Base-by-base conservation (phyloP, 2,888 invertebrate genomes). In the Oxyteleia sp. region DNA sequence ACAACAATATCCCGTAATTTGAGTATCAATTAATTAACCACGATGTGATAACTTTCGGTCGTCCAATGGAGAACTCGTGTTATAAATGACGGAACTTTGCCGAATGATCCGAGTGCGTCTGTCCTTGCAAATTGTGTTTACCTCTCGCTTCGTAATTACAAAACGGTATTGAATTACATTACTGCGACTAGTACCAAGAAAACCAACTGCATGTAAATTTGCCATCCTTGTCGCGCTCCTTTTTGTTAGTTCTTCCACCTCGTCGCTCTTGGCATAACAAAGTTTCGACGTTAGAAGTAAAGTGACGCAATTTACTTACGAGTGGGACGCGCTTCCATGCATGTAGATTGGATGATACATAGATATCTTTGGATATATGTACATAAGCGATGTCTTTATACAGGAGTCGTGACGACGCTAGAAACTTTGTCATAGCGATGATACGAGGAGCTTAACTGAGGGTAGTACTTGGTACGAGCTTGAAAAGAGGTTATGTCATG, bases 251-350 rank as follows among this genome's bases (percentile, higher is more conserved):
- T 66, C 75, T 75, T 75, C 64, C 64, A 26, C 64, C 55, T 64
- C 74, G 74, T 32, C 45, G 74, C 74, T 63, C 72, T 41, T 75
- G 55, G 55, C 64, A 35, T 45, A 75, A 75, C 64, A 75, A 75
- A 75, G 64, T 75, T 75, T 64, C 57, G 49, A 47, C 57, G 75
- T 75, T 75, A 57, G 45, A 64, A 51, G 66, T 76, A 68, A 76
- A 76, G 68, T 76, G 59, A 68, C 76, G 76, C 75, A 76, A 76
- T 68, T 68, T 68, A 76, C 76, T 68, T 57, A 51, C 66, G 66
- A 68, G 51, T 68, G 57, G 59, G 51, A 76, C 51, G 49, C 66
- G 66, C 57, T 57, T 47, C 53, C 64, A 53, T 76, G 76, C 76
- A 76, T 68, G 76, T 49, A 53, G 76, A 68, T 68, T n/a, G n/a